These are phyloP conservation scores for Pseudopleuronectes americanus DNA, from an alignment of 2,797 vertebrate species.

Conservation along the genomic window DNA sequence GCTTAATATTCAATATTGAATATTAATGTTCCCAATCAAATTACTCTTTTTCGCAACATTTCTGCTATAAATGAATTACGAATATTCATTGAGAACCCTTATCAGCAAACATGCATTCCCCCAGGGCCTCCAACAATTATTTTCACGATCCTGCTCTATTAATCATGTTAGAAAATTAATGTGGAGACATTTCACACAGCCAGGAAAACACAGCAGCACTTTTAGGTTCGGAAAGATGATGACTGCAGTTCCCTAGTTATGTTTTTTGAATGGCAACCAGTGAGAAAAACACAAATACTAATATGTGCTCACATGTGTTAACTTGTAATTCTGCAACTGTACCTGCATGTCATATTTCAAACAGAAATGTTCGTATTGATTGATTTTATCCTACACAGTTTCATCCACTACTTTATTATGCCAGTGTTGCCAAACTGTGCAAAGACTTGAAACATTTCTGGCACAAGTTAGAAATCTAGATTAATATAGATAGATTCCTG, in stretches of 20 bases:
- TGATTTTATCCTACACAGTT: too few relatives aligned
- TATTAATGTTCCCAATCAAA: background rate
- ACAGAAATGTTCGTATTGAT: too few relatives aligned
- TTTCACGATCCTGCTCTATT: slow-evolving; percentile 25
- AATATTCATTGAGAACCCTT: background rate
- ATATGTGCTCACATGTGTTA: too few relatives aligned
- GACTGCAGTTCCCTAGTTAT: slow-evolving; percentile 3
- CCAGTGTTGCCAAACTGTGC: too few relatives aligned
- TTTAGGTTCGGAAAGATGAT: slow-evolving; percentile 1
- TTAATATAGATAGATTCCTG: too few relatives aligned
- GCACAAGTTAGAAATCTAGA: too few relatives aligned
- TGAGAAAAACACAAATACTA: slow-evolving; percentile 13
- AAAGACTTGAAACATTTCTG: background rate
- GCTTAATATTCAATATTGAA: background rate
- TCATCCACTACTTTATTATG: too few relatives aligned
- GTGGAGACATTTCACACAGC: too few relatives aligned
- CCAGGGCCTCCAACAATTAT: background rate
- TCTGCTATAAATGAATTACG: background rate
- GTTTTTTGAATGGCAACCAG: slow-evolving; percentile 6
- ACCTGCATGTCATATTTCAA: too few relatives aligned
- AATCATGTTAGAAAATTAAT: slow-evolving; percentile 28
- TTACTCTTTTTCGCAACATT: background rate
- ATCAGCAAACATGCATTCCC: background rate
- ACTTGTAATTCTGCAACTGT: too few relatives aligned
- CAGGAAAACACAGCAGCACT: slow-evolving; percentile 4